Evolutionary conservation across 2,888 invertebrate genomes (phyloP).

Genomic region (Macrophya alboannulata): DNA sequence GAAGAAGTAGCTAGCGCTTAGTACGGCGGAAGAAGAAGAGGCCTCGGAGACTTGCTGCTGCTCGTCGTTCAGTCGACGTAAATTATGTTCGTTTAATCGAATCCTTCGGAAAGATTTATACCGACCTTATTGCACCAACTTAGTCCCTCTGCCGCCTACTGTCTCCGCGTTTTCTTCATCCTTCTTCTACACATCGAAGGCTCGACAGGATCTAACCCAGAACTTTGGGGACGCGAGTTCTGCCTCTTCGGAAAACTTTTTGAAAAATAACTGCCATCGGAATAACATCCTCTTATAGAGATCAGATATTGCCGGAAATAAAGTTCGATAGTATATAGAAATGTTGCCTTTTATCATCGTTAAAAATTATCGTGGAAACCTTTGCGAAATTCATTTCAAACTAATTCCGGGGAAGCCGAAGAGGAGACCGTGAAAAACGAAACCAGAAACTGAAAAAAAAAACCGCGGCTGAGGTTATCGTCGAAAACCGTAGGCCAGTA

Average conservation of each 20-base stretch:
- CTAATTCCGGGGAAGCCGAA: not conserved
- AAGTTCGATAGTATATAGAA: not conserved
- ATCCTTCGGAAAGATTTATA: slow-evolving; percentile 75
- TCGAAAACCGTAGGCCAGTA: not conserved
- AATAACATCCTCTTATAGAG: not conserved
- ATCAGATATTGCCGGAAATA: slow-evolving; percentile 18
- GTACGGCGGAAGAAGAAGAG: not conserved
- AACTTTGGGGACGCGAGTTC: slow-evolving; percentile 62
- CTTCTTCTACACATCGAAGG: not conserved
- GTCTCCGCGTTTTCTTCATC: slow-evolving; percentile 7
- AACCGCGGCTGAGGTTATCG: slow-evolving; percentile 34
- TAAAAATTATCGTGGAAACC: not conserved
- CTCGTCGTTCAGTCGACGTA: slow-evolving; percentile 64
- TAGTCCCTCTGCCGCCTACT: slow-evolving; percentile 59
- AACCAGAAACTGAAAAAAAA: not conserved
- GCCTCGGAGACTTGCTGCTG: slow-evolving; percentile 42
- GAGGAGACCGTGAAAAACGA: not conserved
- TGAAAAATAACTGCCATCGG: slow-evolving; percentile 69
- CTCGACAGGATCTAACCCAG: slow-evolving; percentile 37
- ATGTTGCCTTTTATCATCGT: not conserved
- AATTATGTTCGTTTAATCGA: slow-evolving; percentile 77
- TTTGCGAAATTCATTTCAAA: slow-evolving; percentile 28
- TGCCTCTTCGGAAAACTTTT: slow-evolving; percentile 74
- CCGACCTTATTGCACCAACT: slow-evolving; percentile 73
- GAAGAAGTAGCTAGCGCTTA: not conserved